Evolutionary conservation across 2,113 vertebrate species (phyloP), one percentile per base, ranked within the genome.

Genomic region (Coregonus clupeaformis): DNA sequence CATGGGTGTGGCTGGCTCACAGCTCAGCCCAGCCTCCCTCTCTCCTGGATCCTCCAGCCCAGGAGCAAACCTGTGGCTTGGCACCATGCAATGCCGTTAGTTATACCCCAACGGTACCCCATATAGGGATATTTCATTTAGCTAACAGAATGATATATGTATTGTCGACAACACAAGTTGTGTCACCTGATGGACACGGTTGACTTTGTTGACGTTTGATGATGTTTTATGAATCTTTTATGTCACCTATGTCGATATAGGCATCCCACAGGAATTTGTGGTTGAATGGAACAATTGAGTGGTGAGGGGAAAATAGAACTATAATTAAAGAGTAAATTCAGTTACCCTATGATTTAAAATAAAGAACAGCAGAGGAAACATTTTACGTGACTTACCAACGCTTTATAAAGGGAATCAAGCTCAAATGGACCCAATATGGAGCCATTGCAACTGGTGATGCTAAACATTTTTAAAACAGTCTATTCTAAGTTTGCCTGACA

Each of bases 21-120:
- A 78, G 81, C 32, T 75, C 24, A 14, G 22, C 62, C n/a, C 20
- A 7, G 5, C 30, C 63, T 65, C 47, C 29, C 71, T 68, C 59
- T 63, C 71, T 67, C 36, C 22, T 59, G 60, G 59, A 69, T 76
- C 24, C 64, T 68, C 85, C 80, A 84, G 90, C 91, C 93, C 92
- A 84, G 84, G 88, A 93, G 91, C 64, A 70, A 93, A 92, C 87
- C 90, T 93, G 94, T 92, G 96, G 94, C 94, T 91, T 95, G 94
- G 94, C 93, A 85, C 82, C 78, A 86, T 84, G 91, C 14, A 13
- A 59, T 64, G 77, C 68, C 5, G 70, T 88, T 90, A 87, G 94
- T 94, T 95, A 52, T 18, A 52, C 49, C 49, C 14, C 49, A 93
- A 95, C 95, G 95, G 94, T 85, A 80, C 87, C 92, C 77, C 27